Base-by-base conservation (phyloP, 1,140 invertebrate genomes). In the Bombus sibiricus region DNA sequence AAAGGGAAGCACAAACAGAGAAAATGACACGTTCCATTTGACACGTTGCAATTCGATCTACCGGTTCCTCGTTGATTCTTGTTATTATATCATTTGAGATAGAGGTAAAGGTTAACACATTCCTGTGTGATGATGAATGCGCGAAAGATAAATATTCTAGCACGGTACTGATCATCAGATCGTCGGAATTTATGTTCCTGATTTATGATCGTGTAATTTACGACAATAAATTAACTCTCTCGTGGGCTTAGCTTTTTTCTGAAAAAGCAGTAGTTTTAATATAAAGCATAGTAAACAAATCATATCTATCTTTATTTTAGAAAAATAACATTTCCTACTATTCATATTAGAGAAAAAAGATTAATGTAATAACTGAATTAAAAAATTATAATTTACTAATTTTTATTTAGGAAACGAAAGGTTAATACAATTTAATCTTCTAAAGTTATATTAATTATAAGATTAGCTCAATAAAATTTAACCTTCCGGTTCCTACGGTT, bases 1-100 rank as follows among this genome's bases (percentile, higher is more conserved):
- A 37, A 68, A 39, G 25, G 10, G 47, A 62, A 72, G 22, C 15
- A 34, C 4, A 13, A 43, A 71, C 22, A n/a, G 32, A n/a, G 32
- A 18, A 62, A 84, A 79, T 72, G 41, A 84, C 32, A 79, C 25
- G 75, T 71, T 62, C 47, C 47, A 53, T 13, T 1, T 13, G 15
- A 18, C 15, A 39, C 39, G 12, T n/a, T 37, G 66, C 12, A 37
- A 72, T 72, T 57, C n/a, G 25, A 10, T 39, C 8, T 34, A 28
- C 18, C 32, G 8, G 34, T 39, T n/a, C 6, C 10, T 32, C 8
- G n/a, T 84, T 79, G 43, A 69, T 43, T 41, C 37, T 84, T 69
- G 22, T 78, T 71, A 71, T 79, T 79, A 62, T 59, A 53, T 13
- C 75, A 59, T 41, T 59, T 9, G 1, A 18, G 43, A 32, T 22